These are phyloP conservation scores for Oreochromis niloticus DNA, from an alignment of 2,113 vertebrate genomes.

Conservation along the genomic window DNA sequence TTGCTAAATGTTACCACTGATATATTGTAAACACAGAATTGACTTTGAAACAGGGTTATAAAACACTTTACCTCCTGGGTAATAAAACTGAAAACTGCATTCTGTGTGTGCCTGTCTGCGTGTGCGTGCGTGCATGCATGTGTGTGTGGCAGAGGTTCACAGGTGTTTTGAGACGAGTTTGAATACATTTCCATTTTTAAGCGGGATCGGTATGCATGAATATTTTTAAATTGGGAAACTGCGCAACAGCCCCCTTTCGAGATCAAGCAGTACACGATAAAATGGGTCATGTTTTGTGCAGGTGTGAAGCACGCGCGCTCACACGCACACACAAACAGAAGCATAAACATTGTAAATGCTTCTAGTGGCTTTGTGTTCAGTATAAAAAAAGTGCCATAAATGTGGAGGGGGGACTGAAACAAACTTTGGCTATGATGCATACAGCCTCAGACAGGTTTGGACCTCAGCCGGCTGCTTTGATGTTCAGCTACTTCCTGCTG, in stretches of 20 bases:
- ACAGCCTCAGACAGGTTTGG: constrained; percentile 7
- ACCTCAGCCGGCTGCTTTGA: constrained; percentile 27
- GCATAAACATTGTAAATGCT: neutral
- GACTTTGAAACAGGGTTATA: constrained; percentile 23
- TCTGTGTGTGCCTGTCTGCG: neutral
- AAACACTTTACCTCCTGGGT: constrained; percentile 28
- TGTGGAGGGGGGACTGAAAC: neutral
- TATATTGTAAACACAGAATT: constrained; percentile 1
- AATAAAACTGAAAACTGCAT: constrained; percentile 18
- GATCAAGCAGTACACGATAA: constrained; percentile 52
- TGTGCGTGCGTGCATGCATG: neutral
- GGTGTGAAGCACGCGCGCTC: constrained; percentile 1
- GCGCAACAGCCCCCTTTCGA: constrained; percentile 36
- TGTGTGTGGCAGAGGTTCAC: constrained; percentile 41
- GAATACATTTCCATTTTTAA: constrained; percentile 70
- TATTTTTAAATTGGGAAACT: constrained; percentile 56
- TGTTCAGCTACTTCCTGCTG: constrained; percentile 1
- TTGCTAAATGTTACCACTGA: constrained; percentile 19
- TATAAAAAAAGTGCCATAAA: neutral
- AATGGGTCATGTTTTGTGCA: constrained; percentile 42
- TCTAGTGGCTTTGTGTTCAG: neutral
- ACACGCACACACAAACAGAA: neutral
- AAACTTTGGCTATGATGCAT: constrained; percentile 2
- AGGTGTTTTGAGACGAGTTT: constrained; percentile 60
- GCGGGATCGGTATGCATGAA: constrained; percentile 51